Base-by-base conservation (phyloP, 1,140 invertebrate species). In the Leptoteleia sp. region DNA sequence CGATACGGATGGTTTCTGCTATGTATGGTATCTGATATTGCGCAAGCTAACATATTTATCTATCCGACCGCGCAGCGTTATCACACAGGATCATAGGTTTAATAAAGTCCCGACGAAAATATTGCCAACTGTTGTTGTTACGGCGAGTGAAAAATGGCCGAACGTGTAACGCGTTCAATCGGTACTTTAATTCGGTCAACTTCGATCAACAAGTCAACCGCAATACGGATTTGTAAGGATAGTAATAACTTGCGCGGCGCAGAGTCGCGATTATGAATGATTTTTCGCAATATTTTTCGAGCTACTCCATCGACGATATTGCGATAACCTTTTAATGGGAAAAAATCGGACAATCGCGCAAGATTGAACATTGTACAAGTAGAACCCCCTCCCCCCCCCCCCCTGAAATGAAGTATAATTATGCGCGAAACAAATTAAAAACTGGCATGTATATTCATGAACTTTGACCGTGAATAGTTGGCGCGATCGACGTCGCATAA, bases 41-140 rank as follows among this genome's bases (percentile, higher is more conserved):
- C 40, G 35, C 22, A 55, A 33, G 40, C 17, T 67, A 55, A 67
- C 62, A 67, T 67, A 67, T 67, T 67, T 67, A 67, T 67, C 48
- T 65, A 52, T 22, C 61, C 61, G 22, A 65, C 61, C 59, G 5
- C 43, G 40, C 35, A 64, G 27, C 31, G 43, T 64, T 64, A 48
- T 62, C 57, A 11, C 43, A 31, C 35, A 40, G 33, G 22, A 64
- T 64, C 45, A 31, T 50, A 22, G 59, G 1, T 64, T 64, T 50
- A 64, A 64, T 64, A 64, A 64, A 40, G 29, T 17, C 27, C 11
- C 45, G 59, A 9, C 45, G 45, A 42, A 50, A 50, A 50, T 64
- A 50, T 64, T 64, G 55, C 27, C 15, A 13, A 19, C 15, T 13
- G 13, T 15, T 45, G 25, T 64, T 47, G 25, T 64, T 50, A 16